phyloP scores from a whole-genome alignment of 2,797 vertebrate genomes.

The Psittacula echo region DNA sequence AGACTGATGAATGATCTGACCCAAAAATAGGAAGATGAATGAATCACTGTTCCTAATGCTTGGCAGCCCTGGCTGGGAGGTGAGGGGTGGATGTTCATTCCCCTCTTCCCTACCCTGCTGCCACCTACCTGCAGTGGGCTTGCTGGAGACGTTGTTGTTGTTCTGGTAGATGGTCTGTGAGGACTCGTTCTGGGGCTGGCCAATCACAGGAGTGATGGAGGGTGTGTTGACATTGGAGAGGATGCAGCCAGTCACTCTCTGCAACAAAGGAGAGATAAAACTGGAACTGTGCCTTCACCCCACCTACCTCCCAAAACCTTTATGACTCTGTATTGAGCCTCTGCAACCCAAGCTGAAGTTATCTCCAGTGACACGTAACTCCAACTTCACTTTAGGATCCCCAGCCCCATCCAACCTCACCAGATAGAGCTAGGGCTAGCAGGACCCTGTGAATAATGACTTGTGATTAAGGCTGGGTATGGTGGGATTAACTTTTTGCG shows the following conservation, averaged over 20 bases:
- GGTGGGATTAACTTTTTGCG: neutral
- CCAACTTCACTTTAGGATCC: neutral
- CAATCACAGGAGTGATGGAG: conserved; percentile 93
- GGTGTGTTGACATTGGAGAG: conserved; percentile 97
- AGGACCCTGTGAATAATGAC: neutral
- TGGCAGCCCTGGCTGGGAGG: neutral
- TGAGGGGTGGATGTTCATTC: no score
- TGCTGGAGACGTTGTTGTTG: conserved; percentile 80
- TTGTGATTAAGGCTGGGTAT: rapidly evolving
- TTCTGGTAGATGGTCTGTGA: conserved; percentile 90
- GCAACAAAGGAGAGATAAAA: neutral
- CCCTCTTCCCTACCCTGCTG: rapidly evolving
- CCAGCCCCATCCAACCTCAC: neutral
- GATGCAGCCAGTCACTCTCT: conserved; percentile 98
- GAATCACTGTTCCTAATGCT: neutral
- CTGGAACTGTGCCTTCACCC: neutral
- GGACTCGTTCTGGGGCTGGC: conserved; percentile 91
- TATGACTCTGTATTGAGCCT: rapidly evolving
- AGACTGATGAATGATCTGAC: neutral
- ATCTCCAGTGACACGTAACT: neutral
- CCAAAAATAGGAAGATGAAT: neutral
- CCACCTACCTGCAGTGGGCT: conserved; percentile 88
- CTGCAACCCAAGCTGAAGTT: neutral
- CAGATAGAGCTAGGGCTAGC: neutral
- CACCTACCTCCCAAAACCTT: neutral